Conservation (phyloP, 2,797 vertebrate species). For the Argyrosomus regius region DNA sequence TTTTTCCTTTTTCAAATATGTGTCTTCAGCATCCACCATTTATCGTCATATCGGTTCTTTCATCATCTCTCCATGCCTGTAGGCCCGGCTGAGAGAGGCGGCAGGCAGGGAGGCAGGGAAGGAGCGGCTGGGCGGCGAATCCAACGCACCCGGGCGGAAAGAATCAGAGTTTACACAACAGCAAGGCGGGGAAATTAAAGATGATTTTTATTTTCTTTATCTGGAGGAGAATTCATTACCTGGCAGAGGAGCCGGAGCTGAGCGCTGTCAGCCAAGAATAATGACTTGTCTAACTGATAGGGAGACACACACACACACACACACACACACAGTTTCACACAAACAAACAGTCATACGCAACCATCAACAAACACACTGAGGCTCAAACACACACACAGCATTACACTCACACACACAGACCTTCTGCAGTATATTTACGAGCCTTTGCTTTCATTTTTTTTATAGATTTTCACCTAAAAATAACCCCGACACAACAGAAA, state of each 20-base stretch:
- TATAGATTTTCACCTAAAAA: too few species aligned
- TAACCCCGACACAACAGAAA: too few species aligned
- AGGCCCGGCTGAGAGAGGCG: neutral
- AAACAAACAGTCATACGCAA: neutral
- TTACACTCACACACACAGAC: neutral
- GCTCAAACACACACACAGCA: neutral
- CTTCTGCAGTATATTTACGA: too few species aligned
- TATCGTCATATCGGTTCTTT: constrained; percentile 41
- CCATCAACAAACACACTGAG: constrained; percentile 6
- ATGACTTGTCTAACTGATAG: constrained; percentile 81
- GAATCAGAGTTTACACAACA: constrained; percentile 81
- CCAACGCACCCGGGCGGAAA: constrained; percentile 41
- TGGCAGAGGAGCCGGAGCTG: constrained; percentile 77
- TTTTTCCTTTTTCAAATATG: too few species aligned
- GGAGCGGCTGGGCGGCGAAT: constrained; percentile 26
- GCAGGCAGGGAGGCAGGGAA: constrained; percentile 9
- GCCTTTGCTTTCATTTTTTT: too few species aligned
- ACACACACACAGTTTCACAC: constrained; percentile 12
- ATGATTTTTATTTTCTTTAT: constrained; percentile 87
- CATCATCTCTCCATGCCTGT: constrained; percentile 37
- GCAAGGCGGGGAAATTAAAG: constrained; percentile 84
- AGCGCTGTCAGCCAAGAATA: constrained; percentile 83
- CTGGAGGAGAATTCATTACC: constrained; percentile 84
- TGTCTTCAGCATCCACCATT: neutral
- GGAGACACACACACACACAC: constrained; percentile 41